Conservation (phyloP, 2,113 vertebrate genomes). For the Ascaphus truei region DNA sequence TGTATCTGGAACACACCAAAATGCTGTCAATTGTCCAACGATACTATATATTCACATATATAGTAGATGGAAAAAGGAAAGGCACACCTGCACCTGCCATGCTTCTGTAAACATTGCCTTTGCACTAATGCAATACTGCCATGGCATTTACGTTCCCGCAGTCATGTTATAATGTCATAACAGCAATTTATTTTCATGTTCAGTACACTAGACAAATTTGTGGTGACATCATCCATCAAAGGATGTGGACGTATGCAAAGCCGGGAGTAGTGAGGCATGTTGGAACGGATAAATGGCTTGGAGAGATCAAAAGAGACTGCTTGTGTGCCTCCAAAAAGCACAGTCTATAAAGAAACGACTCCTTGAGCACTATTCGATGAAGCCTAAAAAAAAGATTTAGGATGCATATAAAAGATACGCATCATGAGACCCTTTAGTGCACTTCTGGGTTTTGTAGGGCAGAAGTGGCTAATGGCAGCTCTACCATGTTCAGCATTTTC, state of each 20-base stretch:
- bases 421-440: too few species aligned
- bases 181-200: conserved; percentile 19
- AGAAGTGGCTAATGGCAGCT: conserved; percentile 3
- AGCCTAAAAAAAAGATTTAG: conserved; percentile 1
- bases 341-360: conserved; percentile 14
- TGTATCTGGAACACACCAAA: too few species aligned
- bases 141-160: conserved; percentile 2
- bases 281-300: conserved; percentile 2
- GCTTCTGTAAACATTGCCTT: too few species aligned
- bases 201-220: conserved; percentile 18
- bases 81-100: too few species aligned
- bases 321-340: conserved; percentile 1
- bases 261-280: neutral
- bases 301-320: conserved; percentile 1
- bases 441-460: neutral
- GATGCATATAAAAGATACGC: neutral
- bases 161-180: conserved; percentile 14
- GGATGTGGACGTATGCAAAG: conserved; percentile 21
- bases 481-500: neutral
- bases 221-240: conserved; percentile 26
- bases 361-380: conserved; percentile 18
- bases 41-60: too few species aligned
- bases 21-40: too few species aligned
- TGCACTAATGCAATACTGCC: too few species aligned
- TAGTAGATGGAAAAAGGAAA: too few species aligned